Base-by-base conservation (phyloP, 2,888 invertebrate genomes). In the Odontothrips loti region DNA sequence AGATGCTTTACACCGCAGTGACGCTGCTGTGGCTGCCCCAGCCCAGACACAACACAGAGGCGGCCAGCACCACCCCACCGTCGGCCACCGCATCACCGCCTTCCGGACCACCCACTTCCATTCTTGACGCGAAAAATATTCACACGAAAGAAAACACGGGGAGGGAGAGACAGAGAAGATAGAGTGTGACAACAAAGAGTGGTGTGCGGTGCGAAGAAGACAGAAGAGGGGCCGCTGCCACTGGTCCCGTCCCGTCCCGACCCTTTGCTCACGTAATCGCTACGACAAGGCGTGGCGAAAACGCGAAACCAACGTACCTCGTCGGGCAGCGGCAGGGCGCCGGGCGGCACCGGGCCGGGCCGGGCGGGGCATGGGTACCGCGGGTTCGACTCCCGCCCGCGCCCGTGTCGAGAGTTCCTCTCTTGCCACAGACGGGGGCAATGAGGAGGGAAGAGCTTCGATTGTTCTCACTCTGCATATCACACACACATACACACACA, bases 41-140 rank as follows among this genome's bases (percentile, higher is more conserved):
- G n/a, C n/a, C n/a, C n/a, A n/a, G n/a, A n/a, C n/a, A n/a, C n/a
- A n/a, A n/a, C n/a, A n/a, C n/a, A n/a, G n/a, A n/a, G n/a, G n/a
- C n/a, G n/a, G n/a, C n/a, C n/a, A n/a, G n/a, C n/a, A n/a, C n/a
- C n/a, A n/a, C n/a, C n/a, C n/a, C n/a, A n/a, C n/a, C n/a, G n/a
- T n/a, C n/a, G n/a, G n/a, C n/a, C n/a, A n/a, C n/a, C n/a, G 34
- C 34, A 83, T 89, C 88, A 9, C 90, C 90, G 23, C 68, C 68
- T 58, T 23, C 68, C 68, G 68, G 23, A 75, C 68, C 68, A 58
- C 58, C 27, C 68, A 75, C 68, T 75, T 23, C 27, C 68, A 75
- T 75, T 75, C 68, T 27, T 12, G n/a, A 9, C 11, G 68, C 68
- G 68, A 75, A 75, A 75, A 75, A 75, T 27, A 75, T 75, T 75